phyloP scores from a whole-genome alignment of 1,140 invertebrate species.

The Eupeodes corollae region DNA sequence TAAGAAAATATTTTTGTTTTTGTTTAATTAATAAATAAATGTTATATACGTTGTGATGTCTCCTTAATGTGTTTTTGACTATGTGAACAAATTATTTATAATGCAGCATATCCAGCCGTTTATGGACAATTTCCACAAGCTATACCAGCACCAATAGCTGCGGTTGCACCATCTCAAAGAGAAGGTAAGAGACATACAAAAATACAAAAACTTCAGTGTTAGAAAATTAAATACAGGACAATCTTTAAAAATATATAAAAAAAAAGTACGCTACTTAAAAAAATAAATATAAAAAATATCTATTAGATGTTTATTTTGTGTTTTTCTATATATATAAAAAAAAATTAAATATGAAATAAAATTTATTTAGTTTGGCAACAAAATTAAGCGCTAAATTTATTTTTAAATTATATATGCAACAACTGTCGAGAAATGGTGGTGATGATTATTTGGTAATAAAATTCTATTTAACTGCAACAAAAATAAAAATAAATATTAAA shows the following conservation, averaged over 20 bases:
- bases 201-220: neutral
- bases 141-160: conserved; percentile 80
- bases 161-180: conserved; percentile 81
- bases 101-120: conserved; percentile 86
- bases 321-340: neutral
- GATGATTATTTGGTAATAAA: neutral
- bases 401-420: neutral
- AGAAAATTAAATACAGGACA: too few relatives aligned
- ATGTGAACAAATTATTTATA: conserved; percentile 48
- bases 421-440: neutral
- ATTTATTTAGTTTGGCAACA: neutral
- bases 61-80: conserved; percentile 35
- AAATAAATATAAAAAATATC: too few relatives aligned
- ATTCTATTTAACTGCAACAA: neutral
- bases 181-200: conserved; percentile 65
- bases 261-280: too few relatives aligned
- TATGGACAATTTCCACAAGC: conserved; percentile 93
- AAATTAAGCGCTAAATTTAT: neutral
- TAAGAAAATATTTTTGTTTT: neutral
- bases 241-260: neutral
- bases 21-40: neutral
- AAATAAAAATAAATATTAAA: neutral
- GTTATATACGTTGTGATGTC: conserved; percentile 30
- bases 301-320: too few relatives aligned
- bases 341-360: neutral